Evolutionary conservation across 2,797 vertebrate species (phyloP).

Genomic region (Gallirallus australis): DNA sequence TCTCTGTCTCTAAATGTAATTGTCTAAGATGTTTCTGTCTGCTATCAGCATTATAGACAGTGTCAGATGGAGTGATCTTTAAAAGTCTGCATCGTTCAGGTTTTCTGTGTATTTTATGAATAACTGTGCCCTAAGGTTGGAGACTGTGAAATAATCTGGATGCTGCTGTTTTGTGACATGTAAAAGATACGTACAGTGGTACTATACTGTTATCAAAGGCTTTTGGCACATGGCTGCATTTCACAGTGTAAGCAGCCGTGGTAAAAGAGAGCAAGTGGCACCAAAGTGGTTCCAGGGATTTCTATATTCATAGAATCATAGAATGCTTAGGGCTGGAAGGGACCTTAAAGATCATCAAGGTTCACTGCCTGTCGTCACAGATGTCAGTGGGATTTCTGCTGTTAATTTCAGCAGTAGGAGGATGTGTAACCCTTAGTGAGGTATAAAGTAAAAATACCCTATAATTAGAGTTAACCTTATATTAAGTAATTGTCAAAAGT

Average conservation of each 20-base stretch:
- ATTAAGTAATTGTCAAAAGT: background rate
- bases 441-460: background rate
- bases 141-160: constrained; percentile 39
- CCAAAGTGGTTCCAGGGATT: background rate
- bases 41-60: background rate
- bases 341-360: no score
- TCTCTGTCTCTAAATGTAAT: constrained; percentile 10
- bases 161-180: background rate
- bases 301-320: background rate
- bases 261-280: background rate
- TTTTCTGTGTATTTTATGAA: constrained; percentile 49
- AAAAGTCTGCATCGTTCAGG: constrained; percentile 43
- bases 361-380: background rate
- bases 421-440: background rate
- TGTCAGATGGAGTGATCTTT: background rate
- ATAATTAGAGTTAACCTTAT: background rate
- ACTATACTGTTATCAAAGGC: background rate
- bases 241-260: background rate
- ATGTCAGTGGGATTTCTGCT: background rate
- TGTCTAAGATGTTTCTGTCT: constrained; percentile 33
- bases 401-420: background rate
- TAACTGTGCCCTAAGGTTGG: constrained; percentile 45
- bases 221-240: background rate
- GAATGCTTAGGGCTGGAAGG: no score
- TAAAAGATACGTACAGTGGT: background rate